Conservation (phyloP, 2,113 vertebrate species). For the Oncorhynchus mykiss region DNA sequence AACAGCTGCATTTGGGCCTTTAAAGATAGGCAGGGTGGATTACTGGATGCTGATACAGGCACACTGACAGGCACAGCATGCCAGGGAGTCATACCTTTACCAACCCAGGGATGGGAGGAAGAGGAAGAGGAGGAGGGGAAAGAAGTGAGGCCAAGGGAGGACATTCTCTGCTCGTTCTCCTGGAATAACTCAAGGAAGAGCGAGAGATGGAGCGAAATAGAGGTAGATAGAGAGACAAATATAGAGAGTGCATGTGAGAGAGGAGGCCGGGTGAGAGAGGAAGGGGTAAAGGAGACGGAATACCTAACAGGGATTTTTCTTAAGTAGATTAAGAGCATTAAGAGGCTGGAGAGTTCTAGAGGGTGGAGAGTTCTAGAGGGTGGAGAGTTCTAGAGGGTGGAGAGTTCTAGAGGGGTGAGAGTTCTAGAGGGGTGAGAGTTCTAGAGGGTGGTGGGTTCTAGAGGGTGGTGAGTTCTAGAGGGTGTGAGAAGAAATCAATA, state of each 20-base stretch:
- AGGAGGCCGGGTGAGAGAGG: neutral
- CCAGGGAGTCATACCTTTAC: constrained; percentile 67
- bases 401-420: too few relatives aligned
- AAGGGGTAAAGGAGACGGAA: neutral
- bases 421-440: too few relatives aligned
- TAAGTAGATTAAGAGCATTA: neutral
- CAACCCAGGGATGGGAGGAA: constrained; percentile 52
- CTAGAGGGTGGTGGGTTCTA: too few relatives aligned
- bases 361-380: neutral
- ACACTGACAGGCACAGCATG: constrained; percentile 27
- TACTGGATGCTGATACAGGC: neutral
- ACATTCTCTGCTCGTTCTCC: constrained; percentile 77
- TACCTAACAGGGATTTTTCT: too few relatives aligned
- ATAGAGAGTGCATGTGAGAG: neutral
- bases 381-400: too few relatives aligned
- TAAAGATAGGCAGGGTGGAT: neutral
- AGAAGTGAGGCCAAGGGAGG: constrained; percentile 69
- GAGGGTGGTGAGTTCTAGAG: too few relatives aligned
- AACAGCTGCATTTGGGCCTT: neutral
- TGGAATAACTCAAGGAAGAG: constrained; percentile 53
- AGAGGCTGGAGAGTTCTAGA: neutral
- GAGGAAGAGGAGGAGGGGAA: constrained; percentile 68
- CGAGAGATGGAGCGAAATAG: constrained; percentile 16
- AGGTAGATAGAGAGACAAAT: constrained; percentile 7
- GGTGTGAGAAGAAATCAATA: neutral